Base-by-base conservation (phyloP, 2,888 invertebrate species). In the Maniola hyperantus region DNA sequence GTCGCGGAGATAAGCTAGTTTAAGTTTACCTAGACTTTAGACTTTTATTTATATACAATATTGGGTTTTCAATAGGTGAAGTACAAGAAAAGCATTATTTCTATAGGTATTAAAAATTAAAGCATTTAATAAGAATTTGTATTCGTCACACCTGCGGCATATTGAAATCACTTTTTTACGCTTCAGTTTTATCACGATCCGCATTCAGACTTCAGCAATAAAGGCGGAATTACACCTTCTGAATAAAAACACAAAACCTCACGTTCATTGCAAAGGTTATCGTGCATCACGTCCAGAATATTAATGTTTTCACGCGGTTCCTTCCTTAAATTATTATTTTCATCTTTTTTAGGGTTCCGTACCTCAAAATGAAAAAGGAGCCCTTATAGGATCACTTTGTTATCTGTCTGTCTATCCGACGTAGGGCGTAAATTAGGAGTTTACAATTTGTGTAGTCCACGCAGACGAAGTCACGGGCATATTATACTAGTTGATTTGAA, bases 251-350 rank as follows among this genome's bases (percentile, higher is more conserved):
- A 75, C 71, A 73, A 73, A 73, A 75, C 75, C 75, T 79, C 79
- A 76, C 73, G 76, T 80, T 73, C 83, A 83, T 84, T 85, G 80
- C 83, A 83, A 82, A 82, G 83, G 79, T 55, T 68, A 65, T 48
- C 59, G 33, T 15, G 34, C 42, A 48, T 48, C 33, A 11, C 11
- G 15, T 33, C 26, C 44, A n/a, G 58, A 58, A 58, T 58, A 58
- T 44, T 44, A 58, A 58, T 58, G 10, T 46, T 58, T 11, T 10
- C 36, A 10, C 36, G 18, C 20, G 18, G 18, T 59, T 59, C n/a
- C 46, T 15, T 44, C 51, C 59, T 65, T 36, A 34, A 39, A 58
- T 54, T n/a, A 39, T 7, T 18, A 15, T 39, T 57, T 42, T 11
- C 11, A 39, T 39, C 39, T 39, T 57, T 55, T 36, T 6, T 53